A percentile compares a stretch with the other conserved stretches of the same genome.
These are phyloP conservation scores for Gracilinanus agilis DNA, from an alignment of 2,113 vertebrate species.

Conservation along the genomic window DNA sequence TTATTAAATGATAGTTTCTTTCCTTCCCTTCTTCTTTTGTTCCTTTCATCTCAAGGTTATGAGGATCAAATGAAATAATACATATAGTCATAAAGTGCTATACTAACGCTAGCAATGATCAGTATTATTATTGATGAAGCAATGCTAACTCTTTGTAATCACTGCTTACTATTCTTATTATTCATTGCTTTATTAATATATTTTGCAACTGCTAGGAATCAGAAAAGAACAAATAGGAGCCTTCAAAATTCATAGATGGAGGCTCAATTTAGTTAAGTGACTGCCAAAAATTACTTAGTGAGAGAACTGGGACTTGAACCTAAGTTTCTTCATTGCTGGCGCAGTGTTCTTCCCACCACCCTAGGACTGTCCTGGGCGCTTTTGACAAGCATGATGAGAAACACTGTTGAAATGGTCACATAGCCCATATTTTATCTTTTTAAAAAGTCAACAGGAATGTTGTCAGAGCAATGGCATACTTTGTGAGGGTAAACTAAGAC, in stretches of 20 bases:
- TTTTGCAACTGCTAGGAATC: neutral
- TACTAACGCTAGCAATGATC: neutral
- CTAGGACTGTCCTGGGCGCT: constrained; percentile 43
- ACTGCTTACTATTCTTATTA: neutral
- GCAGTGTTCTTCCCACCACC: neutral
- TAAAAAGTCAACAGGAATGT: constrained; percentile 38
- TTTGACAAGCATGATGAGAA: constrained; percentile 54
- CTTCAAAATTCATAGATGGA: neutral
- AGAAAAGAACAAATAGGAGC: neutral
- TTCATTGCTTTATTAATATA: neutral
- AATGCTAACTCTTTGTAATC: neutral
- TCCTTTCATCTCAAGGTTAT: neutral
- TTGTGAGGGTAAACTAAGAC: constrained; percentile 28
- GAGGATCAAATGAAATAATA: neutral
- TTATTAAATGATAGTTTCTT: neutral
- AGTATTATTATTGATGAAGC: neutral
- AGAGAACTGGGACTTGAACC: neutral
- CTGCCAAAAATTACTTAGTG: neutral
- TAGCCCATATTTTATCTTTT: constrained; percentile 51
- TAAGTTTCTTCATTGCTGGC: neutral
- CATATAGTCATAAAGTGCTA: neutral
- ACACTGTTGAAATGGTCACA: constrained; percentile 22
- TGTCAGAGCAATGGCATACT: constrained; percentile 59
- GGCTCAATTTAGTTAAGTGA: neutral
- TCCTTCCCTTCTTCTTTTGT: neutral